Evolutionary conservation across 1,140 invertebrate species (phyloP).

Genomic region (Euwallacea similis): DNA sequence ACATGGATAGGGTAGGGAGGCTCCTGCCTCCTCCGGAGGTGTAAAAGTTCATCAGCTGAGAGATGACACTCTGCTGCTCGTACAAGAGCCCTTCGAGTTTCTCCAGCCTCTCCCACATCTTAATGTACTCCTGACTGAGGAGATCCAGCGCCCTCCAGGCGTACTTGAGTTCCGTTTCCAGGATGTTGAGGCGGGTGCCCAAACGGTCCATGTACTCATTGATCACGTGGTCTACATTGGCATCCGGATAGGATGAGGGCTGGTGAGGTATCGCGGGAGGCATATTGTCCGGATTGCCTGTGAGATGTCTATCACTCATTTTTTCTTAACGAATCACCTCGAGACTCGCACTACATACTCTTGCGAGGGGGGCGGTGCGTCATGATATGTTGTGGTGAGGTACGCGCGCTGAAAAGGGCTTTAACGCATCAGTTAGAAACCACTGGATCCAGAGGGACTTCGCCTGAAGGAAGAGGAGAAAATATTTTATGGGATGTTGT

Average conservation of each 20-base stretch:
- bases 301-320: conserved; percentile 45
- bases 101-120: conserved; percentile 91
- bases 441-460: too few species aligned
- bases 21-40: conserved; percentile 48
- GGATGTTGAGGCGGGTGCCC: conserved; percentile 77
- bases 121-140: conserved; percentile 87
- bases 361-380: conserved; percentile 14
- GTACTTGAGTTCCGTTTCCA: conserved; percentile 88
- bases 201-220: conserved; percentile 88
- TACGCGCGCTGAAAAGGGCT: conserved; percentile 12
- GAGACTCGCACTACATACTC: conserved; percentile 20
- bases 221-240: conserved; percentile 69
- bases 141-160: conserved; percentile 89
- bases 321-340: conserved; percentile 18
- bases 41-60: conserved; percentile 83
- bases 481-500: too few species aligned
- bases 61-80: conserved; percentile 90
- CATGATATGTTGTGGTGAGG: conserved; percentile 41
- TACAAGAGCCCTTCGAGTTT: conserved; percentile 86
- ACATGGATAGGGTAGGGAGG: conserved; percentile 30
- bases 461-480: too few species aligned
- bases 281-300: conserved; percentile 44
- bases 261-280: conserved; percentile 45
- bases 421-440: too few species aligned
- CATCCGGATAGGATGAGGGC: conserved; percentile 46